Base-by-base conservation (phyloP, 2,113 vertebrate genomes). In the Anser cygnoides region DNA sequence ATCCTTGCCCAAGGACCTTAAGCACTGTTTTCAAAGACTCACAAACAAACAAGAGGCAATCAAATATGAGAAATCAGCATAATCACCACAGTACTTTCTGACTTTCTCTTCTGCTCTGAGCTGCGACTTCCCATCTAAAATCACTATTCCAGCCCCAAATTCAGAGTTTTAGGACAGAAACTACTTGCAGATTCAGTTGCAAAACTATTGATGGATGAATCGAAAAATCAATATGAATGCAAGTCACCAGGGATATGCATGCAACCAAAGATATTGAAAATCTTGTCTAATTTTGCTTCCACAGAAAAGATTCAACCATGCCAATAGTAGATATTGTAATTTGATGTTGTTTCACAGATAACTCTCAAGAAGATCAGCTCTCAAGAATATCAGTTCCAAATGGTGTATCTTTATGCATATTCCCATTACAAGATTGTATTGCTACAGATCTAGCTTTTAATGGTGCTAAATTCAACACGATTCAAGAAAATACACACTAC, bases 1-100 rank as follows among this genome's bases (percentile, higher is more conserved):
- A 72, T 71, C 65, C 61, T 77, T 93, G 68, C 93, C 50, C 77
- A 96, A 80, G 77, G 77, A 96, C 90, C 87, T 84, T 72, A 81
- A 93, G 65, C 39, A 72, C 66, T 62, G n/a, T 55, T 96, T 91
- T 83, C 84, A 68, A 80, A 91, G 76, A 80, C 37, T 78, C 8
- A 2, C 50, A 80, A 73, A 72, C 8, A 65, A 92, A 86, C 0
- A 62, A 62, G 1, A 79, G 46, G 74, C 37, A 70, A 72, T 77
- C 52, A 84, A 87, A 81, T 65, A 63, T 4, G 35, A 91, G 25
- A 92, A 97, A 91, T 54, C 43, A 61, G 58, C n/a, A 41, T 46
- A 79, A 92, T 49, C 59, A 65, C 71, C 58, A 58, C 65, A 59
- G 44, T 43, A n/a, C 22, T 80, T 75, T 63, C 62, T 81, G 57